Evolutionary conservation across 2,888 invertebrate genomes (phyloP).

Genomic region (Phaedon cochleariae): DNA sequence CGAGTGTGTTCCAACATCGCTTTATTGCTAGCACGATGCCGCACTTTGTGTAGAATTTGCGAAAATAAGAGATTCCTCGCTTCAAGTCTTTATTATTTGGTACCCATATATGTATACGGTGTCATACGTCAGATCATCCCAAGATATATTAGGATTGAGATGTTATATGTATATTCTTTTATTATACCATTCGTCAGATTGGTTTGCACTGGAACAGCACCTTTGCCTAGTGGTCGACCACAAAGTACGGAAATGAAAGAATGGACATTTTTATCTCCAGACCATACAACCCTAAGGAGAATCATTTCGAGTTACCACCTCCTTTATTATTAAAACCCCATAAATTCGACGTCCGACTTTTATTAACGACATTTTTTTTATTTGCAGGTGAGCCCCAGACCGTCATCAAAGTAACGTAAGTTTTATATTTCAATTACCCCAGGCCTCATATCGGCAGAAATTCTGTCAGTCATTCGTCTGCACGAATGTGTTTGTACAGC

Average conservation of each 20-base stretch:
- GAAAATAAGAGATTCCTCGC: no score
- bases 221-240: no score
- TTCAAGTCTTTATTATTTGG: no score
- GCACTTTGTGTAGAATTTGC: no score
- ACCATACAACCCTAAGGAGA: conserved; percentile 21
- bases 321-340: conserved; percentile 31
- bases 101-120: no score
- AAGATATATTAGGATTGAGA: no score
- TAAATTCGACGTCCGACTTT: conserved; percentile 29
- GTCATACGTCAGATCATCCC: no score
- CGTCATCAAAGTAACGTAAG: conserved; percentile 27
- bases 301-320: conserved; percentile 19
- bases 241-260: conserved; percentile 4
- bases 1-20: no score
- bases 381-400: conserved; percentile 33
- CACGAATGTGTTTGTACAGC: conserved; percentile 40
- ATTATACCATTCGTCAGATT: no score
- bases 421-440: conserved; percentile 39
- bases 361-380: conserved; percentile 34
- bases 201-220: no score
- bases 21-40: no score
- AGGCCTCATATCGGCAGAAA: conserved; percentile 33
- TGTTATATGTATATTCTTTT: no score
- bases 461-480: conserved; percentile 35
- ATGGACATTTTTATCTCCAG: conserved; percentile 21